These are phyloP conservation scores for Dysdera silvatica DNA, from an alignment of 1,140 invertebrate species.

Conservation along the genomic window DNA sequence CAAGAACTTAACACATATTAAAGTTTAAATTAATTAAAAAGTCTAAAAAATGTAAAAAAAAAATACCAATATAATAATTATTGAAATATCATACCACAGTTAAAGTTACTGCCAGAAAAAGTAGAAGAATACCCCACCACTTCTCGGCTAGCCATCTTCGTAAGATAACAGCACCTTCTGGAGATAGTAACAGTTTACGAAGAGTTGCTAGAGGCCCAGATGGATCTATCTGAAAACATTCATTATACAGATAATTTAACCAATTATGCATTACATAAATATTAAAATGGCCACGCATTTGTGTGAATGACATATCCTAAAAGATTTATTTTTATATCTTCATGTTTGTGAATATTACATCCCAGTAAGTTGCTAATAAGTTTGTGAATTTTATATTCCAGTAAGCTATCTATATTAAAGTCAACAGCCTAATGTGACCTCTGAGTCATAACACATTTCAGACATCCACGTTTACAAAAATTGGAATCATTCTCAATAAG, in stretches of 20 bases:
- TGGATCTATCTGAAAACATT: conserved; percentile 64
- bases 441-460: no score
- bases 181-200: conserved; percentile 73
- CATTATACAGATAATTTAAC: neutral
- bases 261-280: no score
- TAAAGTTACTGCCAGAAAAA: conserved; percentile 12
- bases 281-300: no score
- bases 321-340: neutral
- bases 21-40: neutral
- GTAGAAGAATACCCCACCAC: conserved; percentile 29
- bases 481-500: no score
- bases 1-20: no score
- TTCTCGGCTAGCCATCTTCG: conserved; percentile 63
- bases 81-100: conserved; percentile 9
- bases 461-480: no score
- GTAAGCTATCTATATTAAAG: no score
- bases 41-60: neutral
- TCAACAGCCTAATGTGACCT: no score
- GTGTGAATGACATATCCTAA: no score
- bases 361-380: no score
- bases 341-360: neutral
- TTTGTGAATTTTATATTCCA: no score
- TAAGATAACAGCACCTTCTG: conserved; percentile 75
- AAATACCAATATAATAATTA: neutral
- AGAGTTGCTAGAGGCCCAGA: conserved; percentile 84